Evolutionary conservation across 2,113 vertebrate genomes (phyloP), one percentile per base, ranked within the genome.

Genomic region (mouse (Mus musculus)): DNA sequence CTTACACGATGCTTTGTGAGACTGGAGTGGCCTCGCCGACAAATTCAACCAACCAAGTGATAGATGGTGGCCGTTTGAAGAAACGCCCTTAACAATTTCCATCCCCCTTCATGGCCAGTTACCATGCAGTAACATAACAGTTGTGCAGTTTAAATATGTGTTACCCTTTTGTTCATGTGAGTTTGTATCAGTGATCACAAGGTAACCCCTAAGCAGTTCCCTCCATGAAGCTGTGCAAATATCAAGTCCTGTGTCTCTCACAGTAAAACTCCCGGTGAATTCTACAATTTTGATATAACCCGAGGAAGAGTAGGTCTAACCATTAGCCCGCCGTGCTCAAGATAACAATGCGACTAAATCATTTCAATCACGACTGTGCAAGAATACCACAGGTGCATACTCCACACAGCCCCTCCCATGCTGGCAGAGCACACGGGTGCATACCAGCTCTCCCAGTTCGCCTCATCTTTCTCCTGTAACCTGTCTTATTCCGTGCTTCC

Each of bases 201-300:
- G 42, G 9, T 46, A 67, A 80, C 3, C 4, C 71, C 75, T 49
- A 46, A 42, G 33, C 36, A 93, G 46, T 88, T 76, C 61, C 93
- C 89, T 88, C 49, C 69, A 69, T 36, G 94, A 86, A 42, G 20
- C 86, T 61, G 4, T 63, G 63, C 3, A 24, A 26, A 71, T 95
- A 93, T 92, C 91, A 84, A 75, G 61, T 61, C 39, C 56, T 16
- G 0, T 22, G 9, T 69, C 84, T 61, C 24, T 91, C 75, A 65
- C 20, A 77, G n/a, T 91, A 65, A 93, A 94, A 90, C 19, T 93
- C 71, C 28, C 39, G 28, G 42, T 91, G 78, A 94, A 52, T 88
- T 95, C 95, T 65, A 88, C 36, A 95, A 20, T 20, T 88, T 86
- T 26, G 54, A 52, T 71, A n/a, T 46, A 56, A 78, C 93, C 77